Conservation (phyloP, 2,113 vertebrate genomes). For the Okapia johnstoni region DNA sequence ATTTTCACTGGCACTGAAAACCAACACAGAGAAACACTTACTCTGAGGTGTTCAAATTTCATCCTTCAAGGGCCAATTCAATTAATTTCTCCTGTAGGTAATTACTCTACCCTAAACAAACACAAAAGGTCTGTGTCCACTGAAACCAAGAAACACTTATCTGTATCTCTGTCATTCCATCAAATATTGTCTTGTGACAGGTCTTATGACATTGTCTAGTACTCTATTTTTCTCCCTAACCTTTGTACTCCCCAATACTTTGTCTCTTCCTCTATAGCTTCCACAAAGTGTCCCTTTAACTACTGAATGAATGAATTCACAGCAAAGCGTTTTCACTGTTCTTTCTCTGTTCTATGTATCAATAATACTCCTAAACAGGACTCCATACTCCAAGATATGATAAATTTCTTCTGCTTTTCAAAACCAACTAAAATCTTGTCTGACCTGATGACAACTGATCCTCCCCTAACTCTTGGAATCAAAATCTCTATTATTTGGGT, state of each 20-base stretch:
- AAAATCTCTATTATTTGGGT: background rate
- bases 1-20: background rate
- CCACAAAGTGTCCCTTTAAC: background rate
- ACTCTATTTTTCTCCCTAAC: background rate
- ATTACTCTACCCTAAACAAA: background rate
- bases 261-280: background rate
- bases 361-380: background rate
- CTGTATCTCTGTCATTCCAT: background rate
- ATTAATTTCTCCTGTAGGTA: background rate
- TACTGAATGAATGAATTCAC: conserved; percentile 2
- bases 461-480: background rate
- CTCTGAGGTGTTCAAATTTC: conserved; percentile 7
- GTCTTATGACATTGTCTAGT: background rate
- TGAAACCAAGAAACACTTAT: background rate
- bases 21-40: background rate
- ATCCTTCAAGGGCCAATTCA: background rate
- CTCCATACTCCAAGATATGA: background rate
- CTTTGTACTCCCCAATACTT: background rate
- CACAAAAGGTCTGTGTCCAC: background rate
- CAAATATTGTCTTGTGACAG: background rate
- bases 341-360: background rate
- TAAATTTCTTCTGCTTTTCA: conserved; percentile 10
- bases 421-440: conserved; percentile 9
- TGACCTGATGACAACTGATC: background rate
- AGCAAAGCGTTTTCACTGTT: background rate